These are phyloP conservation scores for Macquaria ambigua DNA, from an alignment of 2,113 vertebrate genomes.

Conservation along the genomic window DNA sequence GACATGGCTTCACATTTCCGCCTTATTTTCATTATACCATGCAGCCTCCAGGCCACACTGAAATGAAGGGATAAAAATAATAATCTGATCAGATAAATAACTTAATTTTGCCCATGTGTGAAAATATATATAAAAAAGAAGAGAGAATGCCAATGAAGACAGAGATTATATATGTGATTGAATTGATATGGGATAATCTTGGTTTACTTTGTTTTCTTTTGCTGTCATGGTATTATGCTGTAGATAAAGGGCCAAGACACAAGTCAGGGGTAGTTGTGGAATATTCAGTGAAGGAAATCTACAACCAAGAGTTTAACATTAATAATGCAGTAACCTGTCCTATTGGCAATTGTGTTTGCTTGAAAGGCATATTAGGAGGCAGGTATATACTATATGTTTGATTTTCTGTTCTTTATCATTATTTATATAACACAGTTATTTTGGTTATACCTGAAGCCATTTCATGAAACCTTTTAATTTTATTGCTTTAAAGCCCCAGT, in stretches of 20 bases:
- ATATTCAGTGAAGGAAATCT: background rate
- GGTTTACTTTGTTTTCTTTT: background rate
- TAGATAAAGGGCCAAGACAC: background rate
- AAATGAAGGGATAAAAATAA: conserved; percentile 25
- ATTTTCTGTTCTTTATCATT: background rate
- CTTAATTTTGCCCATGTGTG: conserved; percentile 48
- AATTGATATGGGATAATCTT: conserved; percentile 50
- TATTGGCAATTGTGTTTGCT: background rate
- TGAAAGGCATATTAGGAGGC: background rate
- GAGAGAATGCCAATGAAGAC: conserved; percentile 59
- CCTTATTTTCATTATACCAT: conserved; percentile 63
- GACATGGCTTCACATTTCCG: conserved; percentile 61
- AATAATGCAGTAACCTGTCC: background rate
- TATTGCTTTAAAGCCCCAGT: background rate
- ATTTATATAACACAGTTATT: background rate
- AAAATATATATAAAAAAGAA: background rate
- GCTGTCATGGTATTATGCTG: background rate
- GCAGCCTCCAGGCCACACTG: conserved; percentile 9
- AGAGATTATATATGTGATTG: conserved; percentile 51
- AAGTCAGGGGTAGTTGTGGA: background rate
- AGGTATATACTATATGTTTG: background rate
- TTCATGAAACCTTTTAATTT: background rate
- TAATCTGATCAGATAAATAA: conserved; percentile 49
- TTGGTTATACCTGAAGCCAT: background rate
- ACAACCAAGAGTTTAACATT: background rate